Evolutionary conservation across 2,888 invertebrate species (phyloP), one percentile per base, ranked within the genome.

Genomic region (Caenorhabditis uteleia): DNA sequence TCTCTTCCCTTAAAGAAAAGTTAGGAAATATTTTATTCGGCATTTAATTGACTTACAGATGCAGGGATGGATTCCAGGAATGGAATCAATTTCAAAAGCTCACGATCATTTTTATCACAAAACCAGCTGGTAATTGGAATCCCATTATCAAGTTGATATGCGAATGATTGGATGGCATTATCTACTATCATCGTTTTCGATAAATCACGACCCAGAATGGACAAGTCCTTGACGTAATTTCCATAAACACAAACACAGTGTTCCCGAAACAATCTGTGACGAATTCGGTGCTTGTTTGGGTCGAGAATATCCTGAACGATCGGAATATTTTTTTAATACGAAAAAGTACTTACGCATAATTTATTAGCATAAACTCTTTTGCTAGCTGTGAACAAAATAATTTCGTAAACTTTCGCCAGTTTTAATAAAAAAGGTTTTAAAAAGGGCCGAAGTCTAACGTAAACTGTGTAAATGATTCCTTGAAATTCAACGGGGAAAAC

Each of bases 121-220:
- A 94, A 95, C 95, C 95, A 95, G 85, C 93, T 93, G 87, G 93
- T 93, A 75, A 95, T 95, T 0, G 95, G 95, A 74, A 95, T 94
- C 25, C 95, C 95, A 85, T 95, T 95, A 85, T 93, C 92, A 59
- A 94, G 85, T 87, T 91, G 91, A 85, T 91, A 91, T 62, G 94
- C 94, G 85, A 95, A 95, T 12, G 94, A 79, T 68, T 95, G 91
- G 14, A 91, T 91, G 51, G 91, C 91, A 86, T 92, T 92, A 85
- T 92, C 91, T 70, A 92, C 89, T 73, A 92, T 92, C 75, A 92
- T 89, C 33, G 91, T 91, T 85, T 90, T 91, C 21, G 92, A 89
- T 70, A 95, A 87, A 85, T 95, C 95, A 42, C 95, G 87, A 14
- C 94, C 94, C 45, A 95, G 87, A 74, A 95, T 94, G 10, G 91